These are phyloP conservation scores for Tinamus guttatus DNA, from an alignment of 2,113 vertebrate species.

Conservation along the genomic window DNA sequence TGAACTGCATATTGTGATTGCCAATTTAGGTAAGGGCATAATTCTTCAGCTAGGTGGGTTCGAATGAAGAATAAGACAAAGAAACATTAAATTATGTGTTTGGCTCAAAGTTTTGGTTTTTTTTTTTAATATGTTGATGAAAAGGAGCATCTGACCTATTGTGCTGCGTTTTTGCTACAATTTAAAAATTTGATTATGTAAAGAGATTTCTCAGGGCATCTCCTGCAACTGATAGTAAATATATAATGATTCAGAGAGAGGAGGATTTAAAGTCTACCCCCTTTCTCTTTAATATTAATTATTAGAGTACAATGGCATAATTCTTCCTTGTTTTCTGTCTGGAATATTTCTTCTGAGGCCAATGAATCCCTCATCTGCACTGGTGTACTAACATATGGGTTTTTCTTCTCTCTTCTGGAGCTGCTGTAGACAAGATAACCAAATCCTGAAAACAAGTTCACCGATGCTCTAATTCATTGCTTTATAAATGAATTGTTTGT, in stretches of 20 bases:
- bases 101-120: neutral
- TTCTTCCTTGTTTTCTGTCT: neutral
- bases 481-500: neutral
- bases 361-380: neutral
- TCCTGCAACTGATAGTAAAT: neutral
- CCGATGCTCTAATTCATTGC: neutral
- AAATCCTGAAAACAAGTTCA: rapidly evolving
- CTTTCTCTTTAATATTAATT: neutral
- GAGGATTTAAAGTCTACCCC: neutral
- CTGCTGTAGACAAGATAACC: neutral
- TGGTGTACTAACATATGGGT: neutral
- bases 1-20: neutral
- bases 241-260: neutral
- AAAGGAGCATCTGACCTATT: neutral
- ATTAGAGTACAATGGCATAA: neutral
- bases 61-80: neutral
- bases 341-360: neutral
- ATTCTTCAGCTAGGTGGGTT: neutral
- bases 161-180: neutral
- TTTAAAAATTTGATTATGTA: neutral
- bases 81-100: neutral
- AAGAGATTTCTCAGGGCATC: neutral
- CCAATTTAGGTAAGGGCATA: neutral
- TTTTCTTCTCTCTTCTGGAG: neutral
- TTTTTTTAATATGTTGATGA: neutral